Base-by-base conservation (phyloP, 2,888 invertebrate species). In the Lasius platythorax region DNA sequence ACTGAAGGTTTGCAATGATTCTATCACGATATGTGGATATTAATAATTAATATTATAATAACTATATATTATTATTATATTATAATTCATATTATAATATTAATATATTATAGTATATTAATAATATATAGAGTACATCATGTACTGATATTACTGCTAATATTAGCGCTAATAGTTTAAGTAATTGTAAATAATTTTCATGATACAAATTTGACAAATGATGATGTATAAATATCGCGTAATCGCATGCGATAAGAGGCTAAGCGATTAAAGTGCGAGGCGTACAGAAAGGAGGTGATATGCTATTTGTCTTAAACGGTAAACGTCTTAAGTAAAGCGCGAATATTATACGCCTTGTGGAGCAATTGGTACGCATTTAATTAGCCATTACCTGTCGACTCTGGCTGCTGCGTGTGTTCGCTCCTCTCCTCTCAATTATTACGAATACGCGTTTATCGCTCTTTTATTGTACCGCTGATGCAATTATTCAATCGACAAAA, bases 361-460 rank as follows among this genome's bases (percentile, higher is more conserved):
- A 79, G 46, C n/a, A 43, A 58, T 79, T 58, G 33, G 43, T 43
- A 33, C 40, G 68, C 43, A 46, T 72, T 81, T 81, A 73, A 81
- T 63, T 63, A 72, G 46, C 18, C 12, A 50, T 81, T 81, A 81
- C 28, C 37, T 11, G 33, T 23, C 68, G 33, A 43, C 8, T 23
- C 23, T 33, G 3, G 37, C 5, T 37, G n/a, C 3, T 12, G 12
- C 18, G 23, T 15, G 37, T 37, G 50, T 40, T 53, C 67, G 40
- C 53, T 61, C n/a, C 46, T 43, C 50, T 43, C 23, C 43, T n/a
- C 33, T 46, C 46, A 73, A 73, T 79, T 61, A 73, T 72, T 61
- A n/a, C 23, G 28, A 58, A 33, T 70, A 23, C 33, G 30, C 70
- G 46, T 33, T 58, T 61, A 72, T 79, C 67, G 23, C 61, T 61